Conservation (phyloP, 2,113 vertebrate genomes). For the Rhombomys opimus region DNA sequence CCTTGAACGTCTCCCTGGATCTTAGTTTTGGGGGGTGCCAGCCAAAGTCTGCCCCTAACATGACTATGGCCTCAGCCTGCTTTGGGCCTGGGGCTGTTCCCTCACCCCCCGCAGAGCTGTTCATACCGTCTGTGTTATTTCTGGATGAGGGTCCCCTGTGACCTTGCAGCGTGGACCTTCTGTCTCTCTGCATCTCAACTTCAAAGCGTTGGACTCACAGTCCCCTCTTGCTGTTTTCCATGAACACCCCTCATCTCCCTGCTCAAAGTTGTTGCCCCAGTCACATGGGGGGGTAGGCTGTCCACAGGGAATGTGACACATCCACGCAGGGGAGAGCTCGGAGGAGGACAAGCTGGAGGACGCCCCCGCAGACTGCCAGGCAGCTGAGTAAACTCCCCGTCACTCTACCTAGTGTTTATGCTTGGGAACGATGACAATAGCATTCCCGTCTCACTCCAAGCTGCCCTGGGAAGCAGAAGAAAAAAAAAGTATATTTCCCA, state of each 20-base stretch:
- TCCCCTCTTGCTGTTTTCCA: slow-evolving; percentile 69
- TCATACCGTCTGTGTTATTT: slow-evolving; percentile 50
- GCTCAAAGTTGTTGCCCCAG: slow-evolving; percentile 15
- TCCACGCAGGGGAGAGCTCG: neutral
- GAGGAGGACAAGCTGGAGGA: neutral
- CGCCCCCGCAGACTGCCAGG: neutral
- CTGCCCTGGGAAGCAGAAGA: neutral
- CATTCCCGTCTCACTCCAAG: neutral
- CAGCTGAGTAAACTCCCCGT: slow-evolving; percentile 76
- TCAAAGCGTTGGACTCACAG: slow-evolving; percentile 72
- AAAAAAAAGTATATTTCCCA: neutral
- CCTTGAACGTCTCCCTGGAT: neutral
- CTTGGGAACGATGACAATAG: slow-evolving; percentile 51
- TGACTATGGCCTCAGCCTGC: neutral
- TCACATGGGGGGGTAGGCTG: neutral
- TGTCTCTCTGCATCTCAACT: slow-evolving; percentile 65
- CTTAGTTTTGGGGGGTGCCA: neutral
- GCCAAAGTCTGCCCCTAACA: neutral
- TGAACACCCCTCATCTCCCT: neutral
- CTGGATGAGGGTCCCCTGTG: slow-evolving; percentile 52
- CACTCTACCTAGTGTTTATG: slow-evolving; percentile 29
- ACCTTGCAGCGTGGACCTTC: slow-evolving; percentile 37
- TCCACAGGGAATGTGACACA: slow-evolving; percentile 45
- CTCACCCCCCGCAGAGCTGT: neutral
- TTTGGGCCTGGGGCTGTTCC: neutral